A percentile compares a stretch with the other conserved stretches of the same genome.
Evolutionary conservation across 2,797 vertebrate genomes (phyloP).

Genomic region (Acridotheres tristis): DNA sequence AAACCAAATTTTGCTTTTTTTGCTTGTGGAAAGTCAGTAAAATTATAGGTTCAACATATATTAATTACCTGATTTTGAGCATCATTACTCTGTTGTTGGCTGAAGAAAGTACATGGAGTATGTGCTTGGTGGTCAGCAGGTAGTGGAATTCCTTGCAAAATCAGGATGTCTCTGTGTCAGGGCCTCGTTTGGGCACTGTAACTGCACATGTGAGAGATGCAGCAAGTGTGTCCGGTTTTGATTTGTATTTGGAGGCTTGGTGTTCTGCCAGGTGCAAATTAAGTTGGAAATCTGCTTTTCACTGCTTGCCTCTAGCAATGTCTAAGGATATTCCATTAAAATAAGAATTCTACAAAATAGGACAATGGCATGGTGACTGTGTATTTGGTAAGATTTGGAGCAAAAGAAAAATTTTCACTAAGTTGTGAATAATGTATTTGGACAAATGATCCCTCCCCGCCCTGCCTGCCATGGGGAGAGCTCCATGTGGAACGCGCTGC

Average conservation of each 20-base stretch:
- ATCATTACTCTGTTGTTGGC: neutral
- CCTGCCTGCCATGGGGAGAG: accelerated
- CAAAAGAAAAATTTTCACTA: accelerated
- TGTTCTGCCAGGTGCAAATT: neutral
- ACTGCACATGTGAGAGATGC: accelerated
- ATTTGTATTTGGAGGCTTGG: neutral
- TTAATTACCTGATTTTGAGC: neutral
- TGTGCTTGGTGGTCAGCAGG: neutral
- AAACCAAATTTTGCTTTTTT: neutral
- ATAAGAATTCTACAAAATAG: neutral
- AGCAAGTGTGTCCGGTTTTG: neutral
- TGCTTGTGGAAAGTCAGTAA: neutral
- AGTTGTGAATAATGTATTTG: neutral
- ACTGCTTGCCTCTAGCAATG: neutral
- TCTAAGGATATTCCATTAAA: neutral
- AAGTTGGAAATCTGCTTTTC: neutral
- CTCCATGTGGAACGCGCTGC: accelerated
- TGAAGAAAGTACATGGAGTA: neutral
- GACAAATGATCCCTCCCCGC: neutral
- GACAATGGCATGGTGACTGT: neutral
- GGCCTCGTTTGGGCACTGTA: neutral
- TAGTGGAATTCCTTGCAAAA: neutral
- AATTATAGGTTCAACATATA: neutral
- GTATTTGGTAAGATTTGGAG: neutral
- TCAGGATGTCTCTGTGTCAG: neutral